Evolutionary conservation across 2,888 invertebrate genomes (phyloP).

Genomic region (Zele albiditarsus): DNA sequence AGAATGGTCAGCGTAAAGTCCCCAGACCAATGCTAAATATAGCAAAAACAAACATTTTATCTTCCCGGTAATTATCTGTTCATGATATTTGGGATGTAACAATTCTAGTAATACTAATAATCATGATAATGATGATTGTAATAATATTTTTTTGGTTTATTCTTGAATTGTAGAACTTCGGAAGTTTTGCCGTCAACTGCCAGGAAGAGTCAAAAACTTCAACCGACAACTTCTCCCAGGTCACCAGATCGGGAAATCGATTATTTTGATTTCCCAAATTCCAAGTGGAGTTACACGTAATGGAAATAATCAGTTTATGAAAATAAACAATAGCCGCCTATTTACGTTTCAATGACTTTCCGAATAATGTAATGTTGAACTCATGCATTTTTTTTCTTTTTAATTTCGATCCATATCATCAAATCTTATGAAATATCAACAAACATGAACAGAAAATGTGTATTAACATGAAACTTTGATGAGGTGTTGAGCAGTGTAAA

Average conservation of each 20-base stretch:
- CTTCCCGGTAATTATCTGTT: conserved; percentile 58
- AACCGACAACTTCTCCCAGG: conserved; percentile 54
- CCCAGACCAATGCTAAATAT: conserved; percentile 80
- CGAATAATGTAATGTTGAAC: neutral
- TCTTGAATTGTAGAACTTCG: conserved; percentile 57
- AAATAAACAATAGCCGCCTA: neutral
- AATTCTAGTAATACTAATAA: too few relatives aligned
- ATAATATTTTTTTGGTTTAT: too few relatives aligned
- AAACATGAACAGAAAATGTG: neutral
- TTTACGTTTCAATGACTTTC: neutral
- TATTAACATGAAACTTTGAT: too few relatives aligned
- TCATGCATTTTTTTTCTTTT: neutral
- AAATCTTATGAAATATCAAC: neutral
- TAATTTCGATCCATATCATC: neutral
- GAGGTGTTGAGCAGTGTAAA: too few relatives aligned
- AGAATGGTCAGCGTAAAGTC: conserved; percentile 85
- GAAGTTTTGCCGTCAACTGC: conserved; percentile 64
- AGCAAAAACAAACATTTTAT: conserved; percentile 56
- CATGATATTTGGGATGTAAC: too few relatives aligned
- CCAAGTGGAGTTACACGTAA: conserved; percentile 36
- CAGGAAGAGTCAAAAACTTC: conserved; percentile 60
- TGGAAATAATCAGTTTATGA: conserved; percentile 42
- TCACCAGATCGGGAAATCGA: conserved; percentile 68
- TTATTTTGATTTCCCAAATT: conserved; percentile 64
- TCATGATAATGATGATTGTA: too few relatives aligned